Base-by-base conservation (phyloP, 2,888 invertebrate species). In the Cryptus viduatorius region DNA sequence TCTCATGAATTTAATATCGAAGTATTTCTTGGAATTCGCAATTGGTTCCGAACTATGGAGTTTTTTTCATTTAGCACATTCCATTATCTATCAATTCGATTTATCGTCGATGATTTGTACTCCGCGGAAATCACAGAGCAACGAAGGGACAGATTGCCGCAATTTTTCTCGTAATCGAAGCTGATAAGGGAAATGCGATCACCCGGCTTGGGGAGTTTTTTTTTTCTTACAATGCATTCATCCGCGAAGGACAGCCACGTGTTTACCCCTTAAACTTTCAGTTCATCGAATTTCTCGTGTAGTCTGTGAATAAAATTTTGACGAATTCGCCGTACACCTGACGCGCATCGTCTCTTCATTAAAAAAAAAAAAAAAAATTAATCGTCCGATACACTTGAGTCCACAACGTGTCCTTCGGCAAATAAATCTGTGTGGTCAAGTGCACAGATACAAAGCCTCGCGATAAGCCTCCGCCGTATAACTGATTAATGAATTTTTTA, bases 401-500 rank as follows among this genome's bases (percentile, higher is more conserved):
- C 7, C 46, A 5, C 44, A 44, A 69, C 64, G 64, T 75, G 75
- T 79, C 73, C 29, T 10, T 65, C n/a, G 46, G 64, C 42, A 79
- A 79, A 79, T 65, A 79, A 83, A 83, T 83, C 79, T 79, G 69
- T 48, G 53, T 24, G 29, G 73, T 68, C 12, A 42, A 78, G 73
- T 61, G 68, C 4, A 16, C 48, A 71, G 71, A 80, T 83, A 80
- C 61, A 59, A 48, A 19, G 31, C 37, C 8, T 37, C 19, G 68
- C 53, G 79, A 83, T 80, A 72, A 69, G 75, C 79, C 31, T 14
- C 16, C 19, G 69, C 76, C 75, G 31, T 56, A 53, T 50, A 50
- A 76, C 76, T 79, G 83, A 79, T 83, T 79, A 71, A 79, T 65
- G 14, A 14, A 42, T 79, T 79, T 79, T 78, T 73, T 61, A 48